Evolutionary conservation across 2,888 invertebrate species (phyloP).

Genomic region (Cotesia congregata): DNA sequence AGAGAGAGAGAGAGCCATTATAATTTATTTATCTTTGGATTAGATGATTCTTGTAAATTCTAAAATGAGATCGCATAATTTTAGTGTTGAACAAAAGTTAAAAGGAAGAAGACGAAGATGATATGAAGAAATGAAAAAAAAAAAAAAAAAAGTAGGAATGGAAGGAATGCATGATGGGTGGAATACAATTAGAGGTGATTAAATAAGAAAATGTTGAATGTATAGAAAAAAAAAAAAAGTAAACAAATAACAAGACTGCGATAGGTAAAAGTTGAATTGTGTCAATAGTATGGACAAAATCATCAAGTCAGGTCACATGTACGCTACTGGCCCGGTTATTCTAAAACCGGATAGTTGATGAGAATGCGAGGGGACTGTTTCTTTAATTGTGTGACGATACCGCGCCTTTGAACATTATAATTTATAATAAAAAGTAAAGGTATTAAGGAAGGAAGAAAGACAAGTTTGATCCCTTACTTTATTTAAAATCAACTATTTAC

Average conservation of each 20-base stretch:
- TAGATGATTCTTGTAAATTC: slow-evolving; percentile 13
- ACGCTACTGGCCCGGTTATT: slow-evolving; percentile 51
- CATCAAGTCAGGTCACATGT: slow-evolving; percentile 28
- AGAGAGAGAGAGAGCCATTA: slow-evolving; percentile 5
- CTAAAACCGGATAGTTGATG: slow-evolving; percentile 48
- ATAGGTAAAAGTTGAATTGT: slow-evolving; percentile 18
- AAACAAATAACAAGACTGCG: slow-evolving; percentile 4
- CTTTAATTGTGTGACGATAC: neutral
- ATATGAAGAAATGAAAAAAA: neutral
- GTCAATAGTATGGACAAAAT: slow-evolving; percentile 3
- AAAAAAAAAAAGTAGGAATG: neutral
- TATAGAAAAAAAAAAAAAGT: neutral
- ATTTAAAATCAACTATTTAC: neutral
- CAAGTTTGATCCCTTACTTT: neutral
- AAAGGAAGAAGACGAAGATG: neutral
- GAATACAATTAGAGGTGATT: neutral
- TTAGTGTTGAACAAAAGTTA: neutral
- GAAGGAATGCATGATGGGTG: slow-evolving; percentile 1
- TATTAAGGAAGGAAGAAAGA: neutral
- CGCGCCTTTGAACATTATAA: neutral
- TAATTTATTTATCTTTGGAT: neutral
- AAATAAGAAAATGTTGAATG: neutral
- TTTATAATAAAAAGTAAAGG: neutral
- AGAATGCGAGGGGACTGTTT: neutral
- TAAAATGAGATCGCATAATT: neutral